Evolutionary conservation across 2,888 invertebrate genomes (phyloP), one percentile per base, ranked within the genome.

Genomic region (Heliconius aoede): DNA sequence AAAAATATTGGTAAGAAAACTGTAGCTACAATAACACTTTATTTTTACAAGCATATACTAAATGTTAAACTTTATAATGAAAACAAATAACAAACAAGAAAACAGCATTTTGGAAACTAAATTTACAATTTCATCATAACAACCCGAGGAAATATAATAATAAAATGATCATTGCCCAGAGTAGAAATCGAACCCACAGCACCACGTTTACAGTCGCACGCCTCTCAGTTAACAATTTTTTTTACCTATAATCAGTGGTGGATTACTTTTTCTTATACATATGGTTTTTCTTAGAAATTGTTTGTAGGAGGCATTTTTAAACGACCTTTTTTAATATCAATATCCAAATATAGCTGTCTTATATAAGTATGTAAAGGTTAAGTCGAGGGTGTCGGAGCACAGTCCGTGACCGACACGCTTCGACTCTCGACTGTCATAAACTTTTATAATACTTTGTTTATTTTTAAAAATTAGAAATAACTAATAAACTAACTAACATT

Each of bases 391-490:
- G 88, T 82, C 80, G 80, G 82, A 73, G 86, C 87, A 85, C 82
- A 67, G 78, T 82, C 82, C 84, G 88, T 83, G 87, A 90, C 91
- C 77, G 90, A 64, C 79, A 74, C 84, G 88, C 85, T 81, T 18
- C 74, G 69, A 21, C 64, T 32, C 60, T 65, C 55, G 76, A 78
- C 76, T 76, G 79, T 76, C 76, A 55, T 76, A 61, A 74, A 76
- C 78, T 73, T 79, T 73, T 2, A 61, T 60, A 72, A 61, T 55
- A n/a, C 0, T 55, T n/a, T 55, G 55, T 55, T 55, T 62, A 32
- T 30, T 72, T 72, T 72, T 61, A 24, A n/a, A n/a, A 72, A 40
- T 61, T 61, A 40, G 15, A 61, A 60, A 26, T n/a, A 58, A n/a
- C n/a, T n/a, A n/a, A n/a, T n/a, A n/a, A n/a, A n/a, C n/a, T 21